These are phyloP conservation scores for Sminthurinus signatus DNA, from an alignment of 1,140 invertebrate species.

Conservation along the genomic window DNA sequence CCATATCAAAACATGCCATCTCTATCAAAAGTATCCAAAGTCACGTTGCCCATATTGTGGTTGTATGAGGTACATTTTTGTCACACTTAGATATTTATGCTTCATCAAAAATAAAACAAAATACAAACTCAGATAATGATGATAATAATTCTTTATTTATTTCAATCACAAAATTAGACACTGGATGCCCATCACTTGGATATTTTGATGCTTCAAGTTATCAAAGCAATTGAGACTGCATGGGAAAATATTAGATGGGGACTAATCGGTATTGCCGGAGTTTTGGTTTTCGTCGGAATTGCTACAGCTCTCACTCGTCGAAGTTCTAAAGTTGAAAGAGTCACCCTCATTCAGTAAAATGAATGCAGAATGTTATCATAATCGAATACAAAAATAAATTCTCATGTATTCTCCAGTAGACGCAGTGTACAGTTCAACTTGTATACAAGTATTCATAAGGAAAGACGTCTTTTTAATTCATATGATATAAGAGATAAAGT, in stretches of 20 bases:
- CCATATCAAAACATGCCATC: constrained; percentile 24
- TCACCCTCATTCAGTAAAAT: constrained; percentile 32
- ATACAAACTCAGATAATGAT: no score
- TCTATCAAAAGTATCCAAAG: constrained; percentile 22
- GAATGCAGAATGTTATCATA: background rate
- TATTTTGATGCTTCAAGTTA: constrained; percentile 17
- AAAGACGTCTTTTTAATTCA: no score
- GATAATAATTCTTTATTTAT: background rate
- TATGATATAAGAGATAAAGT: no score
- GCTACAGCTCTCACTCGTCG: constrained; percentile 25
- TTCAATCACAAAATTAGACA: constrained; percentile 15
- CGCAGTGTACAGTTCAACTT: no score
- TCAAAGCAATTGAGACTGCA: constrained; percentile 12
- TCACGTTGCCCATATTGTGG: constrained; percentile 28
- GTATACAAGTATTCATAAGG: no score
- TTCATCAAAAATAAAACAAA: no score
- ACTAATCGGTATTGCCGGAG: constrained; percentile 15
- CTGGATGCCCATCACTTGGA: constrained; percentile 13
- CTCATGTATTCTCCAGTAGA: no score
- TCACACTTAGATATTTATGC: no score
- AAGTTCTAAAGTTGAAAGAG: constrained; percentile 28
- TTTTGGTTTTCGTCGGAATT: constrained; percentile 23
- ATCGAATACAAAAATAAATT: no score
- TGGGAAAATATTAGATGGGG: constrained; percentile 30
- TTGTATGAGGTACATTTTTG: constrained; percentile 31